Base-by-base conservation (phyloP, 2,113 vertebrate species). In the Cyanocitta stelleri region DNA sequence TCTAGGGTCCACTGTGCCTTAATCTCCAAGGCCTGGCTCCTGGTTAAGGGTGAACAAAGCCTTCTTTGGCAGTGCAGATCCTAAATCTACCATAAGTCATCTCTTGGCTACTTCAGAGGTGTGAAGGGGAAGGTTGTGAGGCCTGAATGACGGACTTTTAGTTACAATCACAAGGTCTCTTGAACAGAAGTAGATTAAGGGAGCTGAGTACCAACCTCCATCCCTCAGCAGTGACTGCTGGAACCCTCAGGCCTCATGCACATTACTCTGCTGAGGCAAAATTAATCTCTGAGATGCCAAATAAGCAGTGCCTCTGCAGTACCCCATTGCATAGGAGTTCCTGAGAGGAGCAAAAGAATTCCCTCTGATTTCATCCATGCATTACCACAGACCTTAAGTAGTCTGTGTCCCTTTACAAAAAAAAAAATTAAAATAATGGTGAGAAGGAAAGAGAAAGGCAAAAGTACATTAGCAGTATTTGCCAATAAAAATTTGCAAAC, bases 401-500 rank as follows among this genome's bases (percentile, higher is more conserved):
- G 78, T 58, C 56, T 39, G 4, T 24, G 13, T 46, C 15, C 27
- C 41, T 80, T 63, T 33, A 55, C 23, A 17, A 15, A 51, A 29
- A 29, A 12, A 8, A 54, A 24, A 85, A 12, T 4, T 5, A 5
- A 44, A 58, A 49, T 13, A 3, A 0, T 12, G 1, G 6, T 37
- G 35, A 73, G 39, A 64, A 66, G 51, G 16, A 67, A 91, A 72
- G 7, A 8, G 30, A 75, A 92, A 81, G 14, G 14, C 35, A 81
- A 39, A 91, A 81, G 35, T 15, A 21, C 29, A 35, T 68, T 10
- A 78, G 16, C 5, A 16, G 14, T 58, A 62, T 55, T 81, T 71
- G 73, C 56, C 84, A 92, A 35, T 24, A 67, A 80, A 76, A 95
- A 78, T 12, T 59, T 89, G 48, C 52, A 83, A 93, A 44, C 30